Evolutionary conservation across 2,797 vertebrate species (phyloP), one percentile per base, ranked within the genome.

Genomic region (Pseudochromis fuscus): DNA sequence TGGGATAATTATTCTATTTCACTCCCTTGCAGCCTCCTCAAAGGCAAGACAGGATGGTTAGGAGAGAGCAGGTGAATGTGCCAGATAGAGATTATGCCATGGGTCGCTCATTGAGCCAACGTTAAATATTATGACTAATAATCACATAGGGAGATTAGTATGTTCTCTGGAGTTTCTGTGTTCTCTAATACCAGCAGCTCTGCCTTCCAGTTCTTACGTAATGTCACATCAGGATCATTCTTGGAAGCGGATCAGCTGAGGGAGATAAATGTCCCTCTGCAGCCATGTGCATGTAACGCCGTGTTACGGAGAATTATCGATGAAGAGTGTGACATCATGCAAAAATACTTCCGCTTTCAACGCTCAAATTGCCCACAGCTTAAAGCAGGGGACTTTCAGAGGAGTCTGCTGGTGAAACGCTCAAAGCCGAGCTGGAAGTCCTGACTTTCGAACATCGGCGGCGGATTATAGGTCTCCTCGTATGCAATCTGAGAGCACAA

Each of bases 71-170:
- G 88, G 84, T 91, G 83, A 91, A 74, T 70, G 57, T 72, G 83
- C 79, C 87, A 84, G 81, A 84, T 81, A 80, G 60, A 90, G 86
- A 86, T 90, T 74, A 89, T 27, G 50, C 75, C 18, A 25, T 21
- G 67, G 83, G 81, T 61, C 65, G 40, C 80, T 88, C 84, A 91
- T 91, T 92, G 90, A 92, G 58, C 80, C 79, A 53, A 82, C 70
- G 87, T 89, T 90, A 90, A 92, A 93, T 88, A 92, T 91, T 89
- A 90, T 90, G 90, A 93, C 92, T 92, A 93, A 92, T 93, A 90
- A 93, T 89, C 88, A 78, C 82, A 66, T 67, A 67, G 86, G 79
- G 86, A 88, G 91, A 91, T 93, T 89, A 91, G 82, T 53, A 87
- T 86, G 88, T 92, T 88, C 87, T 89, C 77, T 79, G 75, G 82